phyloP scores from a whole-genome alignment of 2,888 invertebrate species.

The Alloplasta piceator region DNA sequence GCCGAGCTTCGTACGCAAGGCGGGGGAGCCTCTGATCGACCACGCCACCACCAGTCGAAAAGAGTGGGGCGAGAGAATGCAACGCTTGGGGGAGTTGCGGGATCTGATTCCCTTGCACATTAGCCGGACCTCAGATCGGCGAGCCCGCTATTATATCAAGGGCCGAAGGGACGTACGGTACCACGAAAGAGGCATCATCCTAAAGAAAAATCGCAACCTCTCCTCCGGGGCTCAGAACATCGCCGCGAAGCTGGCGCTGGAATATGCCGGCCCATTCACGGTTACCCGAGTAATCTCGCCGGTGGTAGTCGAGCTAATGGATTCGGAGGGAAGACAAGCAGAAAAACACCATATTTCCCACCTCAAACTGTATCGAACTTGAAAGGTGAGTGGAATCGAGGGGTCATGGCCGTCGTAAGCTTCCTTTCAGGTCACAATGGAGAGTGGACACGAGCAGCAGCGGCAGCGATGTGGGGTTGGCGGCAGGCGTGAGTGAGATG shows the following conservation, averaged over 20 bases:
- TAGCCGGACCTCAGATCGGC: no score
- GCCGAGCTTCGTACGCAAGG: not conserved
- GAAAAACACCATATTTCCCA: not conserved
- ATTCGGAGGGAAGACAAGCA: not conserved
- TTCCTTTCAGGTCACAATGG: no score
- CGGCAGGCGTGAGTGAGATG: no score
- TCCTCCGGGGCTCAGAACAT: slow-evolving; percentile 19
- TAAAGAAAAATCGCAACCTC: slow-evolving; percentile 10
- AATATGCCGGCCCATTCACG: slow-evolving; percentile 18
- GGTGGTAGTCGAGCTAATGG: not conserved
- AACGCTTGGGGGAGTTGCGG: no score
- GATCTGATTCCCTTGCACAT: no score
- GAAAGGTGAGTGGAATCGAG: no score
- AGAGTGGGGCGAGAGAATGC: not conserved
- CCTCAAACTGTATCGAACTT: not conserved
- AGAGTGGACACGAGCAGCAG: no score
- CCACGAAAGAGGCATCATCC: no score
- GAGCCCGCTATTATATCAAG: no score
- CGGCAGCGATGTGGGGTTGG: no score
- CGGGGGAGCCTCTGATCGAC: not conserved
- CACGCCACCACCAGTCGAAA: not conserved
- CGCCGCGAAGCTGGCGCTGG: slow-evolving; percentile 18
- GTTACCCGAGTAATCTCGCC: not conserved
- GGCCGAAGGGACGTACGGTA: no score
- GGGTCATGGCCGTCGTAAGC: no score